Evolutionary conservation across 2,113 vertebrate genomes (phyloP).

Genomic region (Perca flavescens): DNA sequence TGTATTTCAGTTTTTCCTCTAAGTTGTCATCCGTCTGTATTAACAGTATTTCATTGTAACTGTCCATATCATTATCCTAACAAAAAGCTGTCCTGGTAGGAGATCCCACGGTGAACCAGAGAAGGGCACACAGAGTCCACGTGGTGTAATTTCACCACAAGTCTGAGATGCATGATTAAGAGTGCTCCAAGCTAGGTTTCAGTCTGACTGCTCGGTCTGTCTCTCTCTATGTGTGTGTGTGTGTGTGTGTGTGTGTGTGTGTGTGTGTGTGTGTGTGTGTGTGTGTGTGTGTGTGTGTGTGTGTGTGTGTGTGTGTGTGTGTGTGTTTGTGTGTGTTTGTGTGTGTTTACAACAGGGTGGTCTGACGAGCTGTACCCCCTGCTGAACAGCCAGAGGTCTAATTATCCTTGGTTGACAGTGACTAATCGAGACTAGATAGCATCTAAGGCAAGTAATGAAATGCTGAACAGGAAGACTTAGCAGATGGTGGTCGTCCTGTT

Average conservation of each 20-base stretch:
- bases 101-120: slow-evolving; percentile 14
- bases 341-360: neutral
- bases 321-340: too few species aligned
- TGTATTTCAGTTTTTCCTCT: neutral
- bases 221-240: neutral
- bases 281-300: too few species aligned
- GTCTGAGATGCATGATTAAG: neutral
- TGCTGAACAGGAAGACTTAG: neutral
- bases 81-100: neutral
- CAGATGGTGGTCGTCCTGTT: slow-evolving; percentile 13
- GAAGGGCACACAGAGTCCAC: neutral
- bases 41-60: neutral
- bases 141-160: slow-evolving; percentile 1
- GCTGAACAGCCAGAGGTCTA: slow-evolving; percentile 2
- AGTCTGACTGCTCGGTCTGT: slow-evolving; percentile 1
- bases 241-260: neutral
- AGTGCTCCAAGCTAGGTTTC: slow-evolving; percentile 7
- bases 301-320: neutral
- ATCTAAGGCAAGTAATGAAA: slow-evolving; percentile 37
- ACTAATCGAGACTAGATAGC: slow-evolving; percentile 33
- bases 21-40: neutral
- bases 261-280: neutral
- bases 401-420: slow-evolving; percentile 27
- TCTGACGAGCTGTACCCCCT: neutral
- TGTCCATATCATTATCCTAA: neutral